Conservation (phyloP, 2,888 invertebrate species). For the Cantharis rufa region DNA sequence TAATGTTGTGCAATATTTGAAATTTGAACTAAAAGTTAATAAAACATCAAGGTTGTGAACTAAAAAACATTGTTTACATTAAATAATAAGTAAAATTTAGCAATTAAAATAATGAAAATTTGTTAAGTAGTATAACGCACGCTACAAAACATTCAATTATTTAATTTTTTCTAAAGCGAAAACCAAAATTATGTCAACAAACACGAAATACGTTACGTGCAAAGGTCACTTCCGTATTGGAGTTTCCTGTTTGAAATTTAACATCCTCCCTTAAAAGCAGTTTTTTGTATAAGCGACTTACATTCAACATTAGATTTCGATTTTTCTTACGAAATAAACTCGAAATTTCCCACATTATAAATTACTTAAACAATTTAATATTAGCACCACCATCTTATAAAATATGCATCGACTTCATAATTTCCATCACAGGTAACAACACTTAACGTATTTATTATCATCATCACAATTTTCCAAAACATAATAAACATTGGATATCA, state of each 20-base stretch:
- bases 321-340: background rate
- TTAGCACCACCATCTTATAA: background rate
- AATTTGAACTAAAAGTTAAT: background rate
- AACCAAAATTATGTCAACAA: background rate
- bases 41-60: background rate
- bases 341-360: background rate
- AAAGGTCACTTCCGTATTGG: background rate
- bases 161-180: background rate
- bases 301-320: background rate
- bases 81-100: background rate
- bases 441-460: background rate
- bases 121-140: background rate
- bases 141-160: background rate
- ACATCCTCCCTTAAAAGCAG: background rate
- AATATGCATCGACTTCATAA: background rate
- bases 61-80: background rate
- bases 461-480: background rate
- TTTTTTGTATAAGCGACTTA: background rate
- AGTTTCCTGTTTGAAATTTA: background rate
- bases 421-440: slow-evolving; percentile 1
- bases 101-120: background rate
- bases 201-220: background rate
- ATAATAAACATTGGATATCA: background rate
- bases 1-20: background rate
- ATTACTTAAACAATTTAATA: background rate